These are phyloP conservation scores for Gasterosteus aculeatus DNA, from an alignment of 2,113 vertebrate genomes.

Conservation along the genomic window DNA sequence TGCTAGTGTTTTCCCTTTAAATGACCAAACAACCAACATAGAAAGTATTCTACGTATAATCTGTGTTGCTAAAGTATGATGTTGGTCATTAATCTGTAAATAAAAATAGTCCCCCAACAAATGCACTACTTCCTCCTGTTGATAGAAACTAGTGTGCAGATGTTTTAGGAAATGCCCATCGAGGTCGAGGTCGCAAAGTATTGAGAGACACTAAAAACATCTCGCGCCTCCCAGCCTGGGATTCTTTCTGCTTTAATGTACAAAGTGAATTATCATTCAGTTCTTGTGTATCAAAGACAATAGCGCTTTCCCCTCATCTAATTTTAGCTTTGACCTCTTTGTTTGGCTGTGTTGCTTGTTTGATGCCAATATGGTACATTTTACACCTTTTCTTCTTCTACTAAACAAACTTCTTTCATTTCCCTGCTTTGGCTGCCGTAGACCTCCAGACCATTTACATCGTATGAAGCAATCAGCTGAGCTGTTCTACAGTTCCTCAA, in stretches of 20 bases:
- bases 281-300: background rate
- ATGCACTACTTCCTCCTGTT: background rate
- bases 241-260: background rate
- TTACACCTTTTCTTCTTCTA: background rate
- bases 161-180: constrained; percentile 1
- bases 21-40: background rate
- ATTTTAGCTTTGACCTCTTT: background rate
- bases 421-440: background rate
- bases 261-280: background rate
- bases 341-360: constrained; percentile 1
- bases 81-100: background rate
- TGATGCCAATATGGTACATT: background rate
- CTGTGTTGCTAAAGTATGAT: background rate
- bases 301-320: background rate
- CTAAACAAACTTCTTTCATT: constrained; percentile 5
- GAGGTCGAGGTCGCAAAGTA: background rate
- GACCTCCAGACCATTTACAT: constrained; percentile 9
- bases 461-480: constrained; percentile 30
- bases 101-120: background rate
- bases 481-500: constrained; percentile 20
- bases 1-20: background rate
- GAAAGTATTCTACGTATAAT: background rate
- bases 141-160: too few relatives aligned
- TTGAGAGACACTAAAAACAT: background rate
- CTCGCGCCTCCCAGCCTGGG: background rate